Conservation (phyloP, 2,797 vertebrate species). For the Syndactyla subalaris region DNA sequence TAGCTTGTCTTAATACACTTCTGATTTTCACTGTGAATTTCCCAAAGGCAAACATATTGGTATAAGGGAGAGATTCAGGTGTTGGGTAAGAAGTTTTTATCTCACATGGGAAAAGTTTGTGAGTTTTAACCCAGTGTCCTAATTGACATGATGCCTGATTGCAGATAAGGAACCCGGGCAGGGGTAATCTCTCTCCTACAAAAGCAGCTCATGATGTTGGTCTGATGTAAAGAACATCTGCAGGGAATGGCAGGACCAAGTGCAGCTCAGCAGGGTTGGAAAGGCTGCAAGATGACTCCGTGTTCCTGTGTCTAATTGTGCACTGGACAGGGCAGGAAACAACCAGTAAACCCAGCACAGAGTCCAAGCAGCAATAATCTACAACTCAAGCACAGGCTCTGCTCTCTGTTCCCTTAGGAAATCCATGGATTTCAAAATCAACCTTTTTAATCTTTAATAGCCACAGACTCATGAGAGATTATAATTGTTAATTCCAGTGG, state of each 20-base stretch:
- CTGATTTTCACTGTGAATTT: not conserved
- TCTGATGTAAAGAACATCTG: not conserved
- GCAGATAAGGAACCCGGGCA: not conserved
- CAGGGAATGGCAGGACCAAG: not conserved
- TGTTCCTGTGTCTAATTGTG: not conserved
- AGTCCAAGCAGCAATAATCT: not conserved
- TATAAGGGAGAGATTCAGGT: not conserved
- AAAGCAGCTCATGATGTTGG: not conserved
- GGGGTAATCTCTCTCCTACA: not conserved
- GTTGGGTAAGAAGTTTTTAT: not conserved
- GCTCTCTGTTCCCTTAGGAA: not conserved
- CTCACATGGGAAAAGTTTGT: not conserved
- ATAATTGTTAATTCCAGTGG: constrained; percentile 1
- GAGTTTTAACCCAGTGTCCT: not conserved
- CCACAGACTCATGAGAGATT: not conserved
- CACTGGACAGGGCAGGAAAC: not conserved
- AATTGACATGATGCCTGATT: rapidly evolving
- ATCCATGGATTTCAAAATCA: not conserved
- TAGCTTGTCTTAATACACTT: not conserved
- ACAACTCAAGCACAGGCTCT: not conserved
- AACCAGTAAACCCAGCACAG: not conserved
- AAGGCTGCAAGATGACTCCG: not conserved
- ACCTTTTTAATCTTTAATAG: constrained; percentile 18
- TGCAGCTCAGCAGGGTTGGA: not conserved
- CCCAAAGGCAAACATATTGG: not conserved